Percentiles rank a stretch among this genome's conserved stretches.
Conservation (phyloP, 2,888 invertebrate species). For the Odontocerum albicorne region DNA sequence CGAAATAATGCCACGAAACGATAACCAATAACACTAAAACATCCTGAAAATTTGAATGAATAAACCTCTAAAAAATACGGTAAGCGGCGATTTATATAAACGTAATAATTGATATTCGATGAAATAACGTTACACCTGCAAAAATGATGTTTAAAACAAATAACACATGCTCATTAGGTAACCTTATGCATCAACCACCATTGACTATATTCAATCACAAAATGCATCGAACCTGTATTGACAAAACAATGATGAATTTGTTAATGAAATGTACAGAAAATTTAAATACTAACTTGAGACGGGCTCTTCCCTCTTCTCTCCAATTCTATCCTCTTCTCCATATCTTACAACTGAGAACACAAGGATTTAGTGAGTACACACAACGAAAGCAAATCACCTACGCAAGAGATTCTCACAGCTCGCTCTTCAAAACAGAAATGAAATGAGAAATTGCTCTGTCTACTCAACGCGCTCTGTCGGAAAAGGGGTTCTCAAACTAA, state of each 20-base stretch:
- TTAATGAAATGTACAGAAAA: conserved; percentile 29
- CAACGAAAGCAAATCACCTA: conserved; percentile 26
- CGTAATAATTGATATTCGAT: no score
- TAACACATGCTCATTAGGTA: conserved; percentile 32
- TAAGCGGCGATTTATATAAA: no score
- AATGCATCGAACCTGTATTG: conserved; percentile 34
- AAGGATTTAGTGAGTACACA: conserved; percentile 36
- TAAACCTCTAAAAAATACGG: no score
- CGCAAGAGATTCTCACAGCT: conserved; percentile 47
- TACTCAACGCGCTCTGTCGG: conserved; percentile 19
- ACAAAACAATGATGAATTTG: conserved; percentile 26
- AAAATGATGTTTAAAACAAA: conserved; percentile 23
- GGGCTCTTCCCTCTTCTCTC: conserved; percentile 92
- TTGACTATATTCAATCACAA: conserved; percentile 28
- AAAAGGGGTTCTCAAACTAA: conserved; percentile 15
- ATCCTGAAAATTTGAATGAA: conserved; percentile 9
- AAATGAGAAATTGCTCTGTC: conserved; percentile 26
- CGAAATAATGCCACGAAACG: conserved; percentile 22
- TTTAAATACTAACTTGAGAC: conserved; percentile 73
- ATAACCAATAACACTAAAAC: conserved; percentile 11
- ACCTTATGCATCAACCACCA: conserved; percentile 34
- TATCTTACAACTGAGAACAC: conserved; percentile 52
- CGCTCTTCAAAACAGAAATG: conserved; percentile 63
- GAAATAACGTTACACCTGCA: no score
- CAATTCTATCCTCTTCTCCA: conserved; percentile 95